phyloP scores from a whole-genome alignment of 2,113 vertebrate species.

The Odocoileus hemionus region DNA sequence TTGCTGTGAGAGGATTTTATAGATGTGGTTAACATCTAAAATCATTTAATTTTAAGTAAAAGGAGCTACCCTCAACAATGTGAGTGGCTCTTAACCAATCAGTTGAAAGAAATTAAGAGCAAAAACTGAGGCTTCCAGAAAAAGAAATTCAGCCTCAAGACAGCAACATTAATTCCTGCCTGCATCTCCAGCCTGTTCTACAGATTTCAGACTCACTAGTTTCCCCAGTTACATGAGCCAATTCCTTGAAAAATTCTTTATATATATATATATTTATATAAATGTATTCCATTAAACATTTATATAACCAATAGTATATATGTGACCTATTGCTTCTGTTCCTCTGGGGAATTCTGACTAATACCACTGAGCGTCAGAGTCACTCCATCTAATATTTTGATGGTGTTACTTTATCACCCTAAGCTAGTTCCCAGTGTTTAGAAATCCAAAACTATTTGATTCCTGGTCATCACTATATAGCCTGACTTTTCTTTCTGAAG shows the following conservation, averaged over 20 bases:
- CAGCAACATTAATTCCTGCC: background rate
- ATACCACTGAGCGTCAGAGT: background rate
- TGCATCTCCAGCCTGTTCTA: background rate
- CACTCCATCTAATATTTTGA: background rate
- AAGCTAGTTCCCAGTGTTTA: background rate
- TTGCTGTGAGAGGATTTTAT: background rate
- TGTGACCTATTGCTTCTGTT: background rate
- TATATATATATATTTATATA: background rate
- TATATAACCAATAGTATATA: background rate
- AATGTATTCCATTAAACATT: background rate
- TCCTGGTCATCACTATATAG: background rate
- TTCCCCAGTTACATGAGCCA: background rate
- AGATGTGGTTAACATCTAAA: background rate
- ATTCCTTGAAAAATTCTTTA: background rate
- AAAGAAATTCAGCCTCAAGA: background rate
- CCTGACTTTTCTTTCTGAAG: background rate
- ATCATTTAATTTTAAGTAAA: background rate
- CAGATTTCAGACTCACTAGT: background rate
- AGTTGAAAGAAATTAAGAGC: background rate
- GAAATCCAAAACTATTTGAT: background rate
- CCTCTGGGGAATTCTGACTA: background rate
- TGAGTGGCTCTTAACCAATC: background rate
- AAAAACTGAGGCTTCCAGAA: background rate
- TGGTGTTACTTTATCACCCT: background rate
- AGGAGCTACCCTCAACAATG: background rate